Evolutionary conservation across 2,888 invertebrate genomes (phyloP), one percentile per base, ranked within the genome.

Genomic region (Athalia rosae): DNA sequence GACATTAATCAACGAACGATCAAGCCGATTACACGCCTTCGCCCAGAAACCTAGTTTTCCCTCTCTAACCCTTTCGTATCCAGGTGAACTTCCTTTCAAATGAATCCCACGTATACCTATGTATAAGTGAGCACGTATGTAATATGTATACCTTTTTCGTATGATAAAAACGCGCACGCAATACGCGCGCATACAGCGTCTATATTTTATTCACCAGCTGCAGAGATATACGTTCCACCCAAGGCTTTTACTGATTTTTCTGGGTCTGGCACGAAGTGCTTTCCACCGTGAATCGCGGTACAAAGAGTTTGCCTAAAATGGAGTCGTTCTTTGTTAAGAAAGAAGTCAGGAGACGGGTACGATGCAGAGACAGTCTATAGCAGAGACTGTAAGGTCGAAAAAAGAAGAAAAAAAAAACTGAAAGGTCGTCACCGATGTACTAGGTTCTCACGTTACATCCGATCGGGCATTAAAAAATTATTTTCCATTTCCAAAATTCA

Each of bases 1-100:
- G 48, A n/a, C 41, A 67, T 67, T 53, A 67, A 67, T 67, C 67
- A 67, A 67, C 67, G 11, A 67, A 28, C 41, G 53, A 67, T 67
- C 67, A 50, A 67, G 53, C 28, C 28, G 28, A 28, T 28, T 28
- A 50, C 67, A 67, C 45, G 67, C 41, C 41, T 41, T n/a, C 11
- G 41, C 15, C 28, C 41, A 11, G 7, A 15, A 48, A 4, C 48
- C 53, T 9, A 53, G n/a, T n/a, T 50, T 67, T 28, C 2, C 28
- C 28, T 28, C 28, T 28, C 28, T 28, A 28, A 28, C 28, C 1
- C 28, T 28, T 11, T 66, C 3, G 53, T 28, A 11, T 67, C 4
- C 41, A 67, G 15, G 13, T 5, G n/a, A 43, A 53, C 15, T 67
- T 41, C 3, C 2, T 28, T 67, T 53, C 6, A 53, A 67, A 67